A percentile compares a stretch with the other conserved stretches of the same genome.
phyloP scores from a whole-genome alignment of 2,113 vertebrate genomes.

The Gymnogyps californianus region DNA sequence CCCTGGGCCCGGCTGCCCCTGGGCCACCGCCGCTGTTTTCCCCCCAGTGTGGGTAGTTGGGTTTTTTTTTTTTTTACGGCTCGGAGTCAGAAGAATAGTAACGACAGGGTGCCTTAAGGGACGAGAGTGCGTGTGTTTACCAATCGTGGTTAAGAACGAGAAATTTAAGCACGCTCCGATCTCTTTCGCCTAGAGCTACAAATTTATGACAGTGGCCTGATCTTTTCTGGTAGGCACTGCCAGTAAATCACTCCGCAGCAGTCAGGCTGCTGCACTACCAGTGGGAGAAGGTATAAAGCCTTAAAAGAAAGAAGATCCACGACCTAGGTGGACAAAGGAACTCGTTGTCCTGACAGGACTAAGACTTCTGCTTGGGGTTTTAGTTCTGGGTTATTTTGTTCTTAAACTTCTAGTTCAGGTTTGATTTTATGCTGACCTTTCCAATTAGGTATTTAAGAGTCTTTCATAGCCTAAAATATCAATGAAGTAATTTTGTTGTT shows the following conservation, averaged over 20 bases:
- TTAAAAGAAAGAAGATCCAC: too few relatives aligned
- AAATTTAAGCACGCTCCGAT: rapidly evolving
- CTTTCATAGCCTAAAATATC: neutral
- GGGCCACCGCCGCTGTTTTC: too few relatives aligned
- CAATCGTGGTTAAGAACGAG: rapidly evolving
- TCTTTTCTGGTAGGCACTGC: rapidly evolving
- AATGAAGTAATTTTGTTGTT: rapidly evolving
- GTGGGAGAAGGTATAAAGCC: rapidly evolving
- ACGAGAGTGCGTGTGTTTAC: neutral
- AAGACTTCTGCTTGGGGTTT: neutral
- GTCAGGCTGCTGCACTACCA: rapidly evolving
- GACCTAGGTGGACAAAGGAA: rapidly evolving
- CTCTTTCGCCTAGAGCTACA: rapidly evolving
- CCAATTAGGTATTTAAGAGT: neutral
- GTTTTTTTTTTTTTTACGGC: rapidly evolving
- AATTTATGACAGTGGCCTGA: rapidly evolving
- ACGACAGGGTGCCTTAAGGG: rapidly evolving
- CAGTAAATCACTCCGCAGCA: rapidly evolving
- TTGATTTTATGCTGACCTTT: neutral
- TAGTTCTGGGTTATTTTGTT: neutral
- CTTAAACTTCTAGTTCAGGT: too few relatives aligned
- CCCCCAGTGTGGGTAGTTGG: rapidly evolving
- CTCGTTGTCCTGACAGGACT: neutral
- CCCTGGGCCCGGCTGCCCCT: too few relatives aligned
- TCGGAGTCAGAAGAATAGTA: rapidly evolving